Percentiles rank a stretch among this genome's conserved stretches.
Conservation (phyloP, 2,113 vertebrate species). For the Silurus meridionalis region DNA sequence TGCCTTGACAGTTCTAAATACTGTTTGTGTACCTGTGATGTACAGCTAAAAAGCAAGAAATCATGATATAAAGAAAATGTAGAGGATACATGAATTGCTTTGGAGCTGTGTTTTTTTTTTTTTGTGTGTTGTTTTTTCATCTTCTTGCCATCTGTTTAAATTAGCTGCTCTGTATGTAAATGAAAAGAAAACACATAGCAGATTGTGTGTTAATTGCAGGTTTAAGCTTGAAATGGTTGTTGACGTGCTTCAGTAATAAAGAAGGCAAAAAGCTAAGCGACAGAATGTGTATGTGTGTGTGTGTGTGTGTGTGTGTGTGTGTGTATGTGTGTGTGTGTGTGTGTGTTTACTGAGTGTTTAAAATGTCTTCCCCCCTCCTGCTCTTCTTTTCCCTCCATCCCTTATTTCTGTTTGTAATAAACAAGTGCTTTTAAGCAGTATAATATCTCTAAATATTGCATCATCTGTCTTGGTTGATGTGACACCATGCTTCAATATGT, state of each 20-base stretch:
- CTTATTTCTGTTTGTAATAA: neutral
- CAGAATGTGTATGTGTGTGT: neutral
- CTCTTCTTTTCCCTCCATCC: neutral
- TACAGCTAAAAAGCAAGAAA: neutral
- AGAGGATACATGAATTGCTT: constrained; percentile 1
- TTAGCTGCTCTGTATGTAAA: constrained; percentile 26
- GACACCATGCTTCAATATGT: neutral
- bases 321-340: neutral
- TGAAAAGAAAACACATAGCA: neutral
- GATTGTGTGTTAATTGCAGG: constrained; percentile 17
- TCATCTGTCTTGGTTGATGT: constrained; percentile 1
- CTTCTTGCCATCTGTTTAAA: neutral
- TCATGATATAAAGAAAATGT: neutral
- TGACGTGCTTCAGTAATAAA: constrained; percentile 18
- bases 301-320: neutral
- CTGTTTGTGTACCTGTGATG: neutral
- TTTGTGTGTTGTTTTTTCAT: neutral
- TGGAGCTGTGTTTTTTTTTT: neutral
- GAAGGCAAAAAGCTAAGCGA: constrained; percentile 6
- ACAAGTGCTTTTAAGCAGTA: neutral
- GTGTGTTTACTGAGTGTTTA: neutral
- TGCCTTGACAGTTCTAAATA: neutral
- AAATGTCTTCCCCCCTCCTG: constrained; percentile 5
- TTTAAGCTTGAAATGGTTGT: constrained; percentile 11
- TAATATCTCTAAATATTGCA: neutral